Evolutionary conservation across 2,113 vertebrate species (phyloP).

Genomic region (Tretioscincus oriximinensis): DNA sequence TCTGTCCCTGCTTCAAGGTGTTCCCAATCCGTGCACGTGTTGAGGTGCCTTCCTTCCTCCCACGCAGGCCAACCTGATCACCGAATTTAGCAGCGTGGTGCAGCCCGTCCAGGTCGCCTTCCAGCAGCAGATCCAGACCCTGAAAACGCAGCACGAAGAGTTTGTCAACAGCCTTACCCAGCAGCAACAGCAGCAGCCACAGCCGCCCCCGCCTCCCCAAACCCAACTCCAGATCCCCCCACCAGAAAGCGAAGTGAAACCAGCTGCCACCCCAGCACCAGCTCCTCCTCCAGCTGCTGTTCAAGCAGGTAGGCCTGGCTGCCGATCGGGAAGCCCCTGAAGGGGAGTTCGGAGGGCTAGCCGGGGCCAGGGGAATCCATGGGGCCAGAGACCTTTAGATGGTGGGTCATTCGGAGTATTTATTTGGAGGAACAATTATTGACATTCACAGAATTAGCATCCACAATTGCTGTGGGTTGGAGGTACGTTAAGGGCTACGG

Average conservation of each 20-base stretch:
- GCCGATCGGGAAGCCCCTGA: neutral
- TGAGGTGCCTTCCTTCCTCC: neutral
- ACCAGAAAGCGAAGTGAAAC: conserved; percentile 72
- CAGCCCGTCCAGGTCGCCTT: conserved; percentile 94
- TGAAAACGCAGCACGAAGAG: conserved; percentile 93
- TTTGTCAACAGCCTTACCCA: conserved; percentile 87
- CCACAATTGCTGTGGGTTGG: too few relatives aligned
- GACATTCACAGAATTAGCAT: too few relatives aligned
- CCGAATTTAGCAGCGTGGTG: conserved; percentile 85
- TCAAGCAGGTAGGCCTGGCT: conserved; percentile 64
- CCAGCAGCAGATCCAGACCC: conserved; percentile 93
- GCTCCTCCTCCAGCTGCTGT: conserved; percentile 63
- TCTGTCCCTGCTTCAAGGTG: too few relatives aligned
- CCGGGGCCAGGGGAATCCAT: neutral
- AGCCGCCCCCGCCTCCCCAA: conserved; percentile 50
- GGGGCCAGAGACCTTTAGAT: too few relatives aligned
- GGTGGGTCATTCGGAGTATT: too few relatives aligned
- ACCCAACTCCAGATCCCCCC: conserved; percentile 67
- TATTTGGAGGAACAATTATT: neutral
- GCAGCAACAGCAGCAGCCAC: conserved; percentile 77
- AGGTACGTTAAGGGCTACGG: too few relatives aligned
- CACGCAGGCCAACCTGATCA: conserved; percentile 88
- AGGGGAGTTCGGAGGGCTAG: rapidly evolving
- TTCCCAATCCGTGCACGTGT: too few relatives aligned
- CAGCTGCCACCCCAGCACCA: conserved; percentile 63